Base-by-base conservation (phyloP, 2,888 invertebrate genomes). In the Ceriagrion tenellum region DNA sequence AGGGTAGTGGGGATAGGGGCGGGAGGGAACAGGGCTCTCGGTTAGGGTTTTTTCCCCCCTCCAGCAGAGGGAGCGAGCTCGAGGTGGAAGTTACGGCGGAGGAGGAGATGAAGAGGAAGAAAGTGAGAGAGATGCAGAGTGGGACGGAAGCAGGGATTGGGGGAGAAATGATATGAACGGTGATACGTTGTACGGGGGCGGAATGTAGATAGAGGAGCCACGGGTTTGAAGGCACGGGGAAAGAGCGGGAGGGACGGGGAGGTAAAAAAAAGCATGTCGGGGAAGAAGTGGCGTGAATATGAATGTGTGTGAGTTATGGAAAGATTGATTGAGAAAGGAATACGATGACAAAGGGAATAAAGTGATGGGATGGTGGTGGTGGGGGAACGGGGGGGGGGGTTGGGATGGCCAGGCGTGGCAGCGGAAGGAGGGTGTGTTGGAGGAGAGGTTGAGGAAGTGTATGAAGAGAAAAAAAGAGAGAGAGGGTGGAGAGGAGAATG, bases 271-370 rank as follows among this genome's bases (percentile, higher is more conserved):
- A 81, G 30, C n/a, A 81, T 81, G 74, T 47, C 40, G 20, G 69
- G 69, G 12, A n/a, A 63, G 47, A 69, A 93, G 93, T 93, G 69
- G 69, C 47, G 69, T 93, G 93, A 93, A 93, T 93, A 93, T 93
- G 69, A 69, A 93, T 93, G 93, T n/a, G 93, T 69, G n/a, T 55
- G 69, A 74, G 69, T 47, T 74, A 69, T 69, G 93, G 40, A 74
- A 69, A 93, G 93, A 93, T 93, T 93, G 93, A 93, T 93, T 93
- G 93, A 93, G 89, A 89, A 35, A 55, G 93, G 93, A 93, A 74
- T 23, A 93, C n/a, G 69, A 69, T 47, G 93, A 93, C 93, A 93
- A 93, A 93, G 26, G 55, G 89, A 89, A 89, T 89, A 89, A 47
- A 89, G 89, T 30, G 89, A 89, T 55, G 55, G 89, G 55, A 89